Base-by-base conservation (phyloP, 2,797 vertebrate genomes). In the Lemur catta region DNA sequence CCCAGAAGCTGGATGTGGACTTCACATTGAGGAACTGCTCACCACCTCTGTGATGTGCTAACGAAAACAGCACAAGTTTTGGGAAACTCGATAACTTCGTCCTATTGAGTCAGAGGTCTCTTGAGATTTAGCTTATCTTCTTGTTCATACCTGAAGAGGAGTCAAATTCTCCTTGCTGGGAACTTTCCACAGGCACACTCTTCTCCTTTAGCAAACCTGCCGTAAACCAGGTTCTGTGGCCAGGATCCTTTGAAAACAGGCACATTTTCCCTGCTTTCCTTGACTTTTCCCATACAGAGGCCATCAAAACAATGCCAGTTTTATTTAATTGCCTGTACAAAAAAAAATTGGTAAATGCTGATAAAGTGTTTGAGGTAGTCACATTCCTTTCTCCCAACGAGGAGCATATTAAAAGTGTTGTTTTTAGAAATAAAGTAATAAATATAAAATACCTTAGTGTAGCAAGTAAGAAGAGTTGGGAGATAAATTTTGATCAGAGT, bases 61-160 rank as follows among this genome's bases (percentile, higher is more conserved):
- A 87, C 48, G 12, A 46, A 78, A 79, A 74, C 4, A 69, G 38
- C 24, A 43, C 5, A 59, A 11, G 18, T 59, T 81, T 74, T 1
- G 63, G 50, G 59, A 41, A 74, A 65, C 65, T 52, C 22, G 15
- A 50, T 41, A 35, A 75, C 55, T 28, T 93, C 52, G 84, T 72
- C 52, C 18, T 65, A 4, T 18, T 92, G 74, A 91, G 72, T 61
- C 78, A 86, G 33, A 81, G 18, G 41, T 85, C 84, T 90, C 30
- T 75, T 79, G 41, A 86, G 57, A 76, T 78, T 94, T 57, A 35
- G 35, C 63, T 85, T 17, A 30, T 92, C 74, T 95, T 92, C 59
- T 63, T 84, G 30, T 69, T 92, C 20, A 43, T 63, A 78, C 69
- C 59, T 57, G 48, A 79, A 85, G 50, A 59, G 7, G 17, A 41